A percentile compares a stretch with the other conserved stretches of the same genome.
Evolutionary conservation across 2,113 vertebrate species (phyloP).

Genomic region (Chelonoidis abingdonii): DNA sequence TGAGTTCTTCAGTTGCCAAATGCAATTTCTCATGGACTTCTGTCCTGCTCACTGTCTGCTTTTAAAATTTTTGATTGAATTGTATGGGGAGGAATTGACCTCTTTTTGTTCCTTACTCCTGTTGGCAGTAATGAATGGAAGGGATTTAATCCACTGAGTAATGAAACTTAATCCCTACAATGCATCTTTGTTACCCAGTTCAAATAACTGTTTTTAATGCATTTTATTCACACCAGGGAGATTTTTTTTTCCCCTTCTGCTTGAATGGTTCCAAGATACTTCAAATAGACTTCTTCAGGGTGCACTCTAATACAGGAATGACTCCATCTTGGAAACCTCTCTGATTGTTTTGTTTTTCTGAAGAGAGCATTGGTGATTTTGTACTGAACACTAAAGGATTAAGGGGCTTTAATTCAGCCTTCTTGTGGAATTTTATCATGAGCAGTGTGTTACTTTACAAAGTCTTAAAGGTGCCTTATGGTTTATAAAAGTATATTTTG

Average conservation of each 20-base stretch:
- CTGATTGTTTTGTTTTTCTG: conserved; percentile 47
- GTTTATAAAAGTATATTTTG: conserved; percentile 67
- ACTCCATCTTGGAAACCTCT: conserved; percentile 50
- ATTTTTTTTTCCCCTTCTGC: not conserved
- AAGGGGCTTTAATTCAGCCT: conserved; percentile 22
- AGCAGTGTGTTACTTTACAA: conserved; percentile 60
- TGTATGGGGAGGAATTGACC: conserved; percentile 54
- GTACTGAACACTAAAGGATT: conserved; percentile 30
- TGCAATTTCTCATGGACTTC: conserved; percentile 53
- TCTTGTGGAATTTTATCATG: conserved; percentile 39
- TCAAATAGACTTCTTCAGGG: conserved; percentile 46
- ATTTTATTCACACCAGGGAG: conserved; percentile 51
- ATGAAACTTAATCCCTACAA: conserved; percentile 72
- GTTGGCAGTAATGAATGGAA: conserved; percentile 67
- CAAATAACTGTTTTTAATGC: conserved; percentile 66
- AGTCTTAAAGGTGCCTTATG: conserved; percentile 70
- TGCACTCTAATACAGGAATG: conserved; percentile 42
- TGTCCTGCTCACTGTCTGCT: conserved; percentile 63
- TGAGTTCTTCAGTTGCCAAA: conserved; percentile 62
- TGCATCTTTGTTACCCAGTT: conserved; percentile 71
- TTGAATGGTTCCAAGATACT: not conserved
- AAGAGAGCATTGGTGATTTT: conserved; percentile 37
- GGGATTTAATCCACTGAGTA: conserved; percentile 70
- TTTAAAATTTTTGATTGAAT: conserved; percentile 71
- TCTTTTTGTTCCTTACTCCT: conserved; percentile 59